Evolutionary conservation across 2,797 vertebrate species (phyloP), one percentile per base, ranked within the genome.

Genomic region (Acropternis orthonyx): DNA sequence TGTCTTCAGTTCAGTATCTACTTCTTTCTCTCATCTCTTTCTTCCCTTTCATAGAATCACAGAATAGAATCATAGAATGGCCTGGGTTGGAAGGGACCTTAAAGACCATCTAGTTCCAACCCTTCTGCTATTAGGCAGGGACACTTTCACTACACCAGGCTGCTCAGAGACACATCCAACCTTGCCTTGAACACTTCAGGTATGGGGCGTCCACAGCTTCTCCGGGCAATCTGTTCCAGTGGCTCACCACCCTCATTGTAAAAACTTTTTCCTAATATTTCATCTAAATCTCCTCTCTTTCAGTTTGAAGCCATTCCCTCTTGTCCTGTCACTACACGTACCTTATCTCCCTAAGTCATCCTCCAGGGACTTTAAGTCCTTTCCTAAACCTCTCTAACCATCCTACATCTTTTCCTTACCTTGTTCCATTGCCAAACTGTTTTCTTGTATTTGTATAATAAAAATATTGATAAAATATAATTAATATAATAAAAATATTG

Each of bases 121-220:
- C 3, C 8, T 7, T 3, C n/a, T 26, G 43, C 17, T 49, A 77
- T 6, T 6, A 14, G 30, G 1, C 1, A 9, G 17, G 9, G 12
- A 34, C 10, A 36, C 7, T 90, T 36, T 36, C 80, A 59, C 30
- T 28, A 72, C 30, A 72, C 4, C n/a, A 72, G 3, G 18, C 7
- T 52, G 39, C 19, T 66, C 30, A 52, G 39, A 84, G 44, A 34
- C 26, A 22, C 59, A 84, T 26, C 18, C 39, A 66, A 34, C 6
- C 2, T 39, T 10, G 51, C 21, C 30, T 66, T 52, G 17, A 77
- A 65, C 39, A 34, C 7, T 59, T 72, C 15, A 12, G 21, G n/a
- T n/a, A 41, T 23, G 9, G 4, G 12, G 8, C 39, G 65, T 46
- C 28, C 44, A 72, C 28, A 41, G 1, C 24, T 51, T 65, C 44